Conservation (phyloP, 2,797 vertebrate species). For the Erpetoichthys calabaricus region DNA sequence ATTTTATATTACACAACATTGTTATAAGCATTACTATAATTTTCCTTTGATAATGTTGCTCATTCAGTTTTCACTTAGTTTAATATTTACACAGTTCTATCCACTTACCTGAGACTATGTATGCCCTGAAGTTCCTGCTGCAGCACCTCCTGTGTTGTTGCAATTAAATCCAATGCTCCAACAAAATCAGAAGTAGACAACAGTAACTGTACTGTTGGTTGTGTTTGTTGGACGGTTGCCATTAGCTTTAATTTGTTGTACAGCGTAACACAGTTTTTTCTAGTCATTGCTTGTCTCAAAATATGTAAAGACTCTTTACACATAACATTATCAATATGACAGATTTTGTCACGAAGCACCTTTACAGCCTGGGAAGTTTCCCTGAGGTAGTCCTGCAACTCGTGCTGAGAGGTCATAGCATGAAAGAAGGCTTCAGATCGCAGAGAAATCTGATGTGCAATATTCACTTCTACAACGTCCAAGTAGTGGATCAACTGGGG, state of each 20-base stretch:
- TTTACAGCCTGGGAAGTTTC: slow-evolving; percentile 80
- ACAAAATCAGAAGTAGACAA: slow-evolving; percentile 90
- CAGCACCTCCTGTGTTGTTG: slow-evolving; percentile 92
- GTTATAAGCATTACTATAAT: no score
- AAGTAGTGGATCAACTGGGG: slow-evolving; percentile 88
- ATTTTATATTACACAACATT: no score
- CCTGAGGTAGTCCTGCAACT: slow-evolving; percentile 88
- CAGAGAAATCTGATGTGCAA: slow-evolving; percentile 92
- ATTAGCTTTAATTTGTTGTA: slow-evolving; percentile 92
- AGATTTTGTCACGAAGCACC: slow-evolving; percentile 72
- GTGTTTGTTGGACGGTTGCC: slow-evolving; percentile 94
- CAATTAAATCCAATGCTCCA: slow-evolving; percentile 90
- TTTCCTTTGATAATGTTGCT: no score
- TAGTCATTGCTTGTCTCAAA: slow-evolving; percentile 67
- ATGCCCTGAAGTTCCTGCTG: slow-evolving; percentile 95
- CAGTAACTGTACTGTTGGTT: slow-evolving; percentile 91
- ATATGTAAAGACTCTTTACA: slow-evolving; percentile 77
- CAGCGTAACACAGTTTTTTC: slow-evolving; percentile 76
- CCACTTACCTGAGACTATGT: slow-evolving; percentile 74
- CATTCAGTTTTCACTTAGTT: no score
- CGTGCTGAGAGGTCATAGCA: slow-evolving; percentile 95
- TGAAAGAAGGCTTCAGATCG: slow-evolving; percentile 97
- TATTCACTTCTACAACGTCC: slow-evolving; percentile 96
- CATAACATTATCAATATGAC: slow-evolving; percentile 76
- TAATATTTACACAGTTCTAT: no score